Evolutionary conservation across 2,888 invertebrate species (phyloP), one percentile per base, ranked within the genome.

Genomic region (Melikaiella ostensackeni): DNA sequence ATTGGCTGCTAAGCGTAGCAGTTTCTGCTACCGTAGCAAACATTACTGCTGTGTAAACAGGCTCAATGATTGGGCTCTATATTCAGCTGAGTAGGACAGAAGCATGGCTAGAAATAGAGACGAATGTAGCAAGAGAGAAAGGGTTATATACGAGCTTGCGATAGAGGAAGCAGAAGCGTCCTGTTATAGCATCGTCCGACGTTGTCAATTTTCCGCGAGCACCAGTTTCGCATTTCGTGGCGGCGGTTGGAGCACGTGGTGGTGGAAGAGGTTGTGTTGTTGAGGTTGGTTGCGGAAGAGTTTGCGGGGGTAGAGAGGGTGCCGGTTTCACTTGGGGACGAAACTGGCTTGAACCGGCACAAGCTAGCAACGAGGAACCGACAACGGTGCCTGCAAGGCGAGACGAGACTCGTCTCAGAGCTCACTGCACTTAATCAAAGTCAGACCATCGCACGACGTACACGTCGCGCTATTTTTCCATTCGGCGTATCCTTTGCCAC

Each of bases 261-360:
- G 27, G 24, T 46, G 59, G 66, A 79, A 74, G 77, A 73, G 78
- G 75, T 79, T 64, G 76, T n/a, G 74, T 24, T 33, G 35, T 35
- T 46, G 35, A 55, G 74, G 61, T 70, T 75, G 82, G 55, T 75
- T 57, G 70, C 55, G 75, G 77, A 76, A 74, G 78, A 74, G 80
- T 62, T 64, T 70, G 75, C 77, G 81, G 78, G 75, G 79, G 73
- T 62, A 35, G 38, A 75, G 75, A 30, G 63, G 63, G 30, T 30
- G 35, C 19, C n/a, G 19, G 21, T n/a, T 35, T 50, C 24, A 38
- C 21, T 9, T 57, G 70, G 57, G 35, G 57, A 73, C 35, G 33
- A 84, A 89, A 89, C 89, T 86, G 88, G 89, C 88, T 89, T 75
- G 82, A 88, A 89, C 89, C 86, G 89, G 89, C 86, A 79, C 80